Evolutionary conservation across 92 coral and sea anemone species (phyloP).

Genomic region (Montipora capitata): DNA sequence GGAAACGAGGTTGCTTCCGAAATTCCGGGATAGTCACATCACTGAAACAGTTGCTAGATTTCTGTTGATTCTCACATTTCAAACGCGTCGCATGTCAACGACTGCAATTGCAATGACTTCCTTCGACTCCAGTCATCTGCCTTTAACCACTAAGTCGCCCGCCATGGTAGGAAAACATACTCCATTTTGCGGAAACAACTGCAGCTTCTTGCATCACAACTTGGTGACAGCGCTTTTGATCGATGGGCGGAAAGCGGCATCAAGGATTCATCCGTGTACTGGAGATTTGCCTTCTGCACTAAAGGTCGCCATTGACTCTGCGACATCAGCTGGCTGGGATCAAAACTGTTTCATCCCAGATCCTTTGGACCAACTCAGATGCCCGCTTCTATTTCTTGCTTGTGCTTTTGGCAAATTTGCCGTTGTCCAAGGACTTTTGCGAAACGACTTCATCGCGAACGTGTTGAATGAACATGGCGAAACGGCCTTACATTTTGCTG

Average conservation of each 20-base stretch:
- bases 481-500: slow-evolving; percentile 26
- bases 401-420: slow-evolving; percentile 26
- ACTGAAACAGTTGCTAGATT: too few relatives aligned
- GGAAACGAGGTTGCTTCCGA: background rate
- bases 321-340: slow-evolving; percentile 29
- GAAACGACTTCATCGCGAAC: slow-evolving; percentile 4
- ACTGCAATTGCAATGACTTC: background rate
- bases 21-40: too few relatives aligned
- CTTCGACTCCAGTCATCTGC: background rate
- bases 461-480: slow-evolving; percentile 38
- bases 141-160: background rate
- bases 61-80: too few relatives aligned
- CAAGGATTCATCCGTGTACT: background rate
- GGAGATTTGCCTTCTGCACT: background rate
- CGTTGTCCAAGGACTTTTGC: slow-evolving; percentile 4
- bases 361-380: slow-evolving; percentile 9
- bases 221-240: background rate
- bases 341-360: slow-evolving; percentile 21
- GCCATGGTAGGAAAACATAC: background rate
- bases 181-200: slow-evolving; percentile 2
- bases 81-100: too few relatives aligned
- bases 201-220: slow-evolving; percentile 1
- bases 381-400: slow-evolving; percentile 28
- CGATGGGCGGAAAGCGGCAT: background rate
- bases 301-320: background rate